Conservation (phyloP, 2,797 vertebrate genomes). For the Peromyscus nudipes region DNA sequence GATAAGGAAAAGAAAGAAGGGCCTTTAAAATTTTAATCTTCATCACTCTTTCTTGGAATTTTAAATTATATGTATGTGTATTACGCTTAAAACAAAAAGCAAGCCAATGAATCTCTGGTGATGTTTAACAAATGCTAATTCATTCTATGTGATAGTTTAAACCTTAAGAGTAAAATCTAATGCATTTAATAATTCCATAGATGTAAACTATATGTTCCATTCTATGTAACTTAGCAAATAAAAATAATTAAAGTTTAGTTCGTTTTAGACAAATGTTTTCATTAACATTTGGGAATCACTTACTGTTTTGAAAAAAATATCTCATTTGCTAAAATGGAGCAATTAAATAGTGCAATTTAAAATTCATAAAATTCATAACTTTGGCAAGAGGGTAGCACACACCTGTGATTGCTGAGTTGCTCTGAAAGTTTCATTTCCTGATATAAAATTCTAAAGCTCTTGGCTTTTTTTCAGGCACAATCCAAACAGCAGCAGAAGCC, state of each 20-base stretch:
- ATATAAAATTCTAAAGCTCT: constrained; percentile 63
- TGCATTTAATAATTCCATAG: background rate
- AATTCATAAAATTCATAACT: constrained; percentile 39
- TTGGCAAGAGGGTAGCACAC: constrained; percentile 53
- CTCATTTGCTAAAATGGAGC: constrained; percentile 38
- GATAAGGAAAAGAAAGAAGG: background rate
- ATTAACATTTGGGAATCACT: constrained; percentile 13
- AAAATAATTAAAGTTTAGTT: background rate
- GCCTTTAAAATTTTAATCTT: background rate
- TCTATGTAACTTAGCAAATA: constrained; percentile 1
- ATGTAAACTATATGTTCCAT: background rate
- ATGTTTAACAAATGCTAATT: background rate
- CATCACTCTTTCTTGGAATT: background rate
- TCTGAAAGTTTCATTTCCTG: constrained; percentile 64
- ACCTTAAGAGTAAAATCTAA: background rate
- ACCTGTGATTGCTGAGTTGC: constrained; percentile 60
- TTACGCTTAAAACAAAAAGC: background rate
- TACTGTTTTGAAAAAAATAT: background rate
- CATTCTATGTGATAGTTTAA: background rate
- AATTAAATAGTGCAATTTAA: constrained; percentile 6
- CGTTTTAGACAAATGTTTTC: constrained; percentile 16
- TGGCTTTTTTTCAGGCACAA: constrained; percentile 62
- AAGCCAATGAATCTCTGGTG: background rate
- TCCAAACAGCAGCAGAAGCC: constrained; percentile 61
- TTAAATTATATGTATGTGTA: background rate